phyloP scores from a whole-genome alignment of 2,113 vertebrate genomes.

The Motacilla alba region DNA sequence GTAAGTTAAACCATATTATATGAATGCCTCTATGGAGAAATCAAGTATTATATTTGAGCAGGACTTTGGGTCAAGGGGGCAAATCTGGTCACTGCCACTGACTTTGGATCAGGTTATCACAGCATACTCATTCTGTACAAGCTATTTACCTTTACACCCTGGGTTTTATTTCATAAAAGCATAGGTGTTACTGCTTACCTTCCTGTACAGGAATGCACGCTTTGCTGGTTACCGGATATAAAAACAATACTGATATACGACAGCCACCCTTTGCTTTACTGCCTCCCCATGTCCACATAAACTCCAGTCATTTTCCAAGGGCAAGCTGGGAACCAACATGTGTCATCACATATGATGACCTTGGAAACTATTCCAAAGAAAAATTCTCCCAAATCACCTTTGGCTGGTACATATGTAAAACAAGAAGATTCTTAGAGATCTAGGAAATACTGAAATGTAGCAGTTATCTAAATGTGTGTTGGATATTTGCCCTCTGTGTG shows the following conservation, averaged over 20 bases:
- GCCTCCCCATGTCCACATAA: not conserved
- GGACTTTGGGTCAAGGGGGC: not conserved
- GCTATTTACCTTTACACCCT: not conserved
- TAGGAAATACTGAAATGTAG: not conserved
- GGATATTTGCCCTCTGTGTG: not conserved
- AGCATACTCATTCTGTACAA: not conserved
- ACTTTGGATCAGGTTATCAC: not conserved
- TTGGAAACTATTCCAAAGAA: constrained; percentile 3
- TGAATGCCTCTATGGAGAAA: not conserved
- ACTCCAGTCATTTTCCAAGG: constrained; percentile 29
- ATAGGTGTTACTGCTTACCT: not conserved
- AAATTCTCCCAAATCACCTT: not conserved
- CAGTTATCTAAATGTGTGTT: not conserved
- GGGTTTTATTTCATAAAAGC: not conserved
- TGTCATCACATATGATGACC: not conserved
- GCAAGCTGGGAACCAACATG: not conserved
- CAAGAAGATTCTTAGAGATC: not conserved
- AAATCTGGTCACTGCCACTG: not conserved
- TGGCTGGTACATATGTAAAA: not conserved
- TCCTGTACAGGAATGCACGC: not conserved
- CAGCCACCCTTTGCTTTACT: constrained; percentile 17
- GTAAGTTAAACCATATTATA: not conserved
- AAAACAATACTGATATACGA: not conserved
- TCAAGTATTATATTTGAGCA: not conserved
- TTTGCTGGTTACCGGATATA: not conserved